A percentile compares a stretch with the other conserved stretches of the same genome.
phyloP scores from a whole-genome alignment of 2,113 vertebrate genomes.

The Cinclus cinclus region DNA sequence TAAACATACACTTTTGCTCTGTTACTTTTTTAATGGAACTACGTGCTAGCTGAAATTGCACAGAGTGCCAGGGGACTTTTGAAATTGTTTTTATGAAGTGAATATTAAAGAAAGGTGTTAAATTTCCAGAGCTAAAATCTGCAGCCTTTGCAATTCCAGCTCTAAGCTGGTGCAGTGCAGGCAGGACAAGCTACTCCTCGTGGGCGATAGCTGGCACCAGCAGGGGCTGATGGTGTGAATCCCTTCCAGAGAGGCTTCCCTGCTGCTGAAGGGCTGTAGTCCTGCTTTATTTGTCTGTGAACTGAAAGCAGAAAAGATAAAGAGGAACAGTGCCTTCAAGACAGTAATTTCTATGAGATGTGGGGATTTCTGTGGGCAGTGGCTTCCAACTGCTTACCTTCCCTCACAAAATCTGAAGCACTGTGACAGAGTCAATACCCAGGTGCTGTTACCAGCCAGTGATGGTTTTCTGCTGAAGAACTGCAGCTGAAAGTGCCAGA shows the following conservation, averaged over 20 bases:
- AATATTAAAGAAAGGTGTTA: background rate
- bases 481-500: background rate
- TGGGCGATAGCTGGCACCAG: background rate
- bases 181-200: background rate
- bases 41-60: background rate
- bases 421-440: background rate
- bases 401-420: fast-evolving
- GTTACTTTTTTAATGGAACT: background rate
- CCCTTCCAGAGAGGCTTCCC: background rate
- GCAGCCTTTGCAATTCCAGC: background rate
- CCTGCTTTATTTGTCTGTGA: background rate
- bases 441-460: background rate
- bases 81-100: background rate
- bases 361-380: background rate
- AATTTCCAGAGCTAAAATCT: background rate
- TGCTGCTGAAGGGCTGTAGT: background rate
- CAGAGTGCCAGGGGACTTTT: background rate
- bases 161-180: background rate
- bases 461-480: background rate
- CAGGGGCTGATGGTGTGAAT: background rate
- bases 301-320: background rate
- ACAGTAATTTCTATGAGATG: background rate
- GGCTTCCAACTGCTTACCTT: background rate
- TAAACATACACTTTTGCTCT: background rate
- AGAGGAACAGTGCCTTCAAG: background rate